A percentile compares a stretch with the other conserved stretches of the same genome.
phyloP scores from a whole-genome alignment of 1,140 invertebrate genomes.

The Cardiocondyla obscurior region DNA sequence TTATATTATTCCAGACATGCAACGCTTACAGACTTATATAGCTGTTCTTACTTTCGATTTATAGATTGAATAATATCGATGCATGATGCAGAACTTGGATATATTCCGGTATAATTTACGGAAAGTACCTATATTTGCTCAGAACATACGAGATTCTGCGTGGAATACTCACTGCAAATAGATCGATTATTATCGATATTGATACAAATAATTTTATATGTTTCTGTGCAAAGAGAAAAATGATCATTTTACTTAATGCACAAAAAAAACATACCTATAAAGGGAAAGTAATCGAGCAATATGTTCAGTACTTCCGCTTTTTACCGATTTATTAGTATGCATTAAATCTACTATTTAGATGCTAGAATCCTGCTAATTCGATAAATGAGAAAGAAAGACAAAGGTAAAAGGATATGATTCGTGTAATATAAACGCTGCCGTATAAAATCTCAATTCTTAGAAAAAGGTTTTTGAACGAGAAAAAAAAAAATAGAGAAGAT shows the following conservation, averaged over 20 bases:
- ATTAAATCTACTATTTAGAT: slow-evolving; percentile 38
- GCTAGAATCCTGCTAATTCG: slow-evolving; percentile 50
- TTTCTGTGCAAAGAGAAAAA: slow-evolving; percentile 37
- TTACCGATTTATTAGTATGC: slow-evolving; percentile 56
- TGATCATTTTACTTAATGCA: neutral
- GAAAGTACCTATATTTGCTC: slow-evolving; percentile 12
- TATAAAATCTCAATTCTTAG: slow-evolving; percentile 56
- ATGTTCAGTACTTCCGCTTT: slow-evolving; percentile 62
- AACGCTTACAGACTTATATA: slow-evolving; percentile 42
- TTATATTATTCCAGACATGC: slow-evolving; percentile 39
- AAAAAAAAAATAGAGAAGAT: slow-evolving; percentile 34
- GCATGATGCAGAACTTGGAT: slow-evolving; percentile 45
- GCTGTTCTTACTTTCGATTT: slow-evolving; percentile 56
- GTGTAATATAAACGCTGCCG: slow-evolving; percentile 57
- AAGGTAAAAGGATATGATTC: slow-evolving; percentile 47
- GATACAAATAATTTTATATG: slow-evolving; percentile 21
- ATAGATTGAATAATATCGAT: slow-evolving; percentile 46
- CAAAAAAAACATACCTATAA: slow-evolving; percentile 22
- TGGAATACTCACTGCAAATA: neutral
- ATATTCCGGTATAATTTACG: slow-evolving; percentile 22
- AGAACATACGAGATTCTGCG: neutral
- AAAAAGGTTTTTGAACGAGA: slow-evolving; percentile 42
- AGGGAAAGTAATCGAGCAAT: slow-evolving; percentile 15
- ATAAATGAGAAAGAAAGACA: slow-evolving; percentile 2
- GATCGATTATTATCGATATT: neutral